A percentile compares a stretch with the other conserved stretches of the same genome.
phyloP scores from a whole-genome alignment of 2,888 invertebrate genomes.

The Artemia sp. region DNA sequence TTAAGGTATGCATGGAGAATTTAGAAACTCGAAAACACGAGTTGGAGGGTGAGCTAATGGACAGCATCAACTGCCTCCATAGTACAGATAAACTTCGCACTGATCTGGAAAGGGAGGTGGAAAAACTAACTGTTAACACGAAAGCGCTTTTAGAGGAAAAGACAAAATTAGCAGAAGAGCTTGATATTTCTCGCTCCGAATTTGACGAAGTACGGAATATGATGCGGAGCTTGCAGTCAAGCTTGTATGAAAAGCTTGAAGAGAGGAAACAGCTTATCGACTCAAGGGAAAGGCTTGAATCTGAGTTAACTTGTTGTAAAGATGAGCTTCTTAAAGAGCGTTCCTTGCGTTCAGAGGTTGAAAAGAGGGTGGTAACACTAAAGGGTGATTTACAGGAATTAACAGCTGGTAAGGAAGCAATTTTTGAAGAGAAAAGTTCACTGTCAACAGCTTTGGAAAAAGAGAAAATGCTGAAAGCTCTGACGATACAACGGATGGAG shows the following conservation, averaged over 20 bases:
- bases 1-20: conserved; percentile 26
- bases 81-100: background rate
- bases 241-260: conserved; percentile 23
- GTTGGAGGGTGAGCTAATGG: background rate
- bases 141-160: background rate
- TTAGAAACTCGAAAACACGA: conserved; percentile 23
- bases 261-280: conserved; percentile 26
- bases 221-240: conserved; percentile 13
- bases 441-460: conserved; percentile 13
- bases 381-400: conserved; percentile 26
- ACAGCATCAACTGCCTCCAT: conserved; percentile 4
- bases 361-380: conserved; percentile 22
- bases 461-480: background rate
- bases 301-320: conserved; percentile 18
- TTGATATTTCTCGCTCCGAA: background rate
- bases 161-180: background rate
- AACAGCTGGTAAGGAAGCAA: conserved; percentile 20
- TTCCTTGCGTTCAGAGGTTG: background rate
- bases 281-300: conserved; percentile 19
- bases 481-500: background rate
- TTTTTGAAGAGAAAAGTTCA: conserved; percentile 20
- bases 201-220: conserved; percentile 6
- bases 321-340: background rate
- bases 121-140: background rate
- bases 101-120: conserved; percentile 1